These are phyloP conservation scores for Morpho deidamia DNA, from an alignment of 2,888 invertebrate species.

Conservation along the genomic window DNA sequence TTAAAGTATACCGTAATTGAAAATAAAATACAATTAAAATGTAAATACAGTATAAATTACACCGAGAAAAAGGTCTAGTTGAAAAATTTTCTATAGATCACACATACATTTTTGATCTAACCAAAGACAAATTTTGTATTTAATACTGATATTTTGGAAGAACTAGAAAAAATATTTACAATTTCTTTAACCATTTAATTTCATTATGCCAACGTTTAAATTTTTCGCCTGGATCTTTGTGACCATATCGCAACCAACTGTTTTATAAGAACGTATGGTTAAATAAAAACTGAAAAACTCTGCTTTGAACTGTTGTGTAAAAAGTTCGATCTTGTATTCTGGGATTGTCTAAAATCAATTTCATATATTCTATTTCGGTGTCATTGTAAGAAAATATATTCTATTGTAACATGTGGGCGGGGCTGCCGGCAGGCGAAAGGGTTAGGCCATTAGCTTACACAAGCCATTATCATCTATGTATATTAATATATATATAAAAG, in stretches of 20 bases:
- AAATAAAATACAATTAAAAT: conserved; percentile 31
- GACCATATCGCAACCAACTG: conserved; percentile 74
- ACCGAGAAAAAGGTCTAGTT: conserved; percentile 60
- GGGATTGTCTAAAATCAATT: conserved; percentile 74
- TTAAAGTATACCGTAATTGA: conserved; percentile 56
- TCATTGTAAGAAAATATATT: conserved; percentile 74
- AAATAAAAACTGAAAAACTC: conserved; percentile 43
- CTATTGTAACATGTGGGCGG: conserved; percentile 66
- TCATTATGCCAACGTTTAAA: conserved; percentile 62
- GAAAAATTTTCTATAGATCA: conserved; percentile 70
- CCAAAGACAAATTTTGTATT: conserved; percentile 76
- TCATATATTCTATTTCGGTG: conserved; percentile 68
- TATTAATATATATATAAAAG: too few relatives aligned
- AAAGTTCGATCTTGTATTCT: conserved; percentile 78
- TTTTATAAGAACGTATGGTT: conserved; percentile 40
- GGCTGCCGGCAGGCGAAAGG: conserved; percentile 33
- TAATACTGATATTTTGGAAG: conserved; percentile 79
- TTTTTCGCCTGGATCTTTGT: conserved; percentile 70
- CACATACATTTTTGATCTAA: conserved; percentile 76
- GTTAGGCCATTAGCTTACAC: conserved; percentile 19
- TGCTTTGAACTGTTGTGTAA: conserved; percentile 63
- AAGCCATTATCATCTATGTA: too few relatives aligned
- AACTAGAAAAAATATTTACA: conserved; percentile 77
- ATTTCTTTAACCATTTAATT: conserved; percentile 44
- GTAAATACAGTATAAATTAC: conserved; percentile 33